Base-by-base conservation (phyloP, 2,888 invertebrate species). In the Chromoteleia sp. region DNA sequence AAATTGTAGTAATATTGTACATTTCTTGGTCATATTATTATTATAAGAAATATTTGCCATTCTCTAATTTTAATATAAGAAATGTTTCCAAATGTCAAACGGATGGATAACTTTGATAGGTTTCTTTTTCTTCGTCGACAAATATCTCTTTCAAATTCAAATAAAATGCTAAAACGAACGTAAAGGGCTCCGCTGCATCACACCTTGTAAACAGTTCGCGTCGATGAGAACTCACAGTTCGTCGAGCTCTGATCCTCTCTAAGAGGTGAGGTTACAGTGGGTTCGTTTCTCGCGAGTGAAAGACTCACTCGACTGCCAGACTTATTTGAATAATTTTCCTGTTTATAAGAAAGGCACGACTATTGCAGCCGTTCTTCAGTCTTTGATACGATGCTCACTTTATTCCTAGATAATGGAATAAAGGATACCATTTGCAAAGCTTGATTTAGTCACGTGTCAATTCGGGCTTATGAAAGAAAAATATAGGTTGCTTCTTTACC, bases 261-360 rank as follows among this genome's bases (percentile, higher is more conserved):
- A 29, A 17, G 54, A 77, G 61, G 54, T 54, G 48, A 77, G 56
- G 61, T 77, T 76, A 63, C 71, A 58, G 17, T 36, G 59, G 71
- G 30, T 73, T 81, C 52, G 76, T 54, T 73, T 63, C 76, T 63
- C 29, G 41, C 30, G 68, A 82, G 74, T 78, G 70, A 82, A 82
- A 76, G 71, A 76, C 71, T 75, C 70, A 68, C 74, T 73, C 61
- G 68, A 43, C 30, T 48, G 68, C 52, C 15, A 54, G 30, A 63
- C 82, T 78, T 59, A 82, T 82, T 82, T 78, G 77, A 82, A 82
- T 82, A 82, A 82, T 82, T 82, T 78, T 68, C 78, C 70, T 82
- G 74, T 82, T 78, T 78, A 43, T 70, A 78, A 33, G 70, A 63
- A 78, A 78, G 63, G 77, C 63, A 52, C 58, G 63, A 74, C 59